phyloP scores from a whole-genome alignment of 2,113 vertebrate genomes.

The Perca schrenkii region DNA sequence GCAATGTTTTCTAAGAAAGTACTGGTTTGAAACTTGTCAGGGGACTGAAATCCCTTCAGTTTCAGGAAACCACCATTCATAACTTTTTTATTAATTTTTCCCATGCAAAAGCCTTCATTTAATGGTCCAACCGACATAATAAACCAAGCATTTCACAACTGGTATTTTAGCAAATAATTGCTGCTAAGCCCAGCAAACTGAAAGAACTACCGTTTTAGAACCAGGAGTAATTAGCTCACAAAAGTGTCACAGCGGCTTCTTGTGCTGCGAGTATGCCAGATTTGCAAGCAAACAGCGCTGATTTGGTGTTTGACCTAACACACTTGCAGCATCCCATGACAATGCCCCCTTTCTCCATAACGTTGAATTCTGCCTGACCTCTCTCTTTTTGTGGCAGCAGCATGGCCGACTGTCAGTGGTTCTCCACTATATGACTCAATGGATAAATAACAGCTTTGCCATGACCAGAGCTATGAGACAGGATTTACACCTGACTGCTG shows the following conservation, averaged over 20 bases:
- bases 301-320: slow-evolving; percentile 21
- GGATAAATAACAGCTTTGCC: neutral
- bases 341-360: neutral
- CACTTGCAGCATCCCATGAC: neutral
- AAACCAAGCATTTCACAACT: slow-evolving; percentile 40
- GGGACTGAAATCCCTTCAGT: slow-evolving; percentile 53
- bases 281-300: slow-evolving; percentile 16
- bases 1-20: slow-evolving; percentile 28
- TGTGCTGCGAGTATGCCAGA: slow-evolving; percentile 11
- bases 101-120: slow-evolving; percentile 33
- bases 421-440: neutral
- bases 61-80: slow-evolving; percentile 52
- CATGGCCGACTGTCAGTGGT: neutral
- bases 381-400: neutral
- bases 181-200: slow-evolving; percentile 49
- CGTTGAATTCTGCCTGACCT: neutral
- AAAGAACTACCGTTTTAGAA: slow-evolving; percentile 36
- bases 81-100: slow-evolving; percentile 44
- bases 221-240: slow-evolving; percentile 62
- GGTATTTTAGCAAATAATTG: slow-evolving; percentile 62
- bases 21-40: slow-evolving; percentile 49
- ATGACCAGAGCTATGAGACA: neutral
- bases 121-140: slow-evolving; percentile 27
- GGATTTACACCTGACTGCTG: neutral
- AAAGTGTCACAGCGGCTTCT: slow-evolving; percentile 50